Evolutionary conservation across 2,113 vertebrate genomes (phyloP).

Genomic region (Cephalopterus ornatus): DNA sequence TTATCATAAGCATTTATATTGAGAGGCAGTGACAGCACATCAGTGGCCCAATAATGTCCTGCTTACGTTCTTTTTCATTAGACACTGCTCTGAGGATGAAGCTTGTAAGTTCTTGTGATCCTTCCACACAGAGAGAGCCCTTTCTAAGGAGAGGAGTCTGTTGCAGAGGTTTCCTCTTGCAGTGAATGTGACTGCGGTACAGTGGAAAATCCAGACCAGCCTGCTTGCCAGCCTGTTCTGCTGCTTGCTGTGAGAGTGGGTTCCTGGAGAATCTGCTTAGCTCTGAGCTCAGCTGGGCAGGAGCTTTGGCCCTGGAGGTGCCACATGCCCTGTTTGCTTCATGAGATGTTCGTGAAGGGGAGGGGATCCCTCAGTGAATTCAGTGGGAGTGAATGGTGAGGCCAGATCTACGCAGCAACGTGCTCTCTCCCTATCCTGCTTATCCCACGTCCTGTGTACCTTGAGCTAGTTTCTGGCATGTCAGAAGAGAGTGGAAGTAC

Average conservation of each 20-base stretch:
- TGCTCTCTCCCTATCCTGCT: neutral
- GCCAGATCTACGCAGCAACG: neutral
- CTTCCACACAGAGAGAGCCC: neutral
- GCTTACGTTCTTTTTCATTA: neutral
- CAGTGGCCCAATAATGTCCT: neutral
- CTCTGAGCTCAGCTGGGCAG: neutral
- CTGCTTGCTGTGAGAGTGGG: neutral
- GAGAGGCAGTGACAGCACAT: neutral
- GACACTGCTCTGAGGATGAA: neutral
- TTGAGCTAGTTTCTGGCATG: neutral
- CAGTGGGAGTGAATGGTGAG: neutral
- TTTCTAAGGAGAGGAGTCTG: neutral
- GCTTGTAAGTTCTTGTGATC: neutral
- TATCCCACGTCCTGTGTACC: neutral
- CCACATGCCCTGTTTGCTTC: neutral
- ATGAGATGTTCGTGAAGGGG: neutral
- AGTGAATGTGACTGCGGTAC: neutral
- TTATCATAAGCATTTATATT: neutral
- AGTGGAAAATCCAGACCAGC: slow-evolving; percentile 32
- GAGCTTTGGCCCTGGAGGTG: neutral
- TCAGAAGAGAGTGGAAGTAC: neutral
- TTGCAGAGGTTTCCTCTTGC: neutral
- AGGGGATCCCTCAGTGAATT: neutral
- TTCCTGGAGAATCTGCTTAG: neutral
- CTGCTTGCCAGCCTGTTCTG: neutral